Evolutionary conservation across 2,113 vertebrate species (phyloP), one percentile per base, ranked within the genome.

Genomic region (Tachuris rubrigastra): DNA sequence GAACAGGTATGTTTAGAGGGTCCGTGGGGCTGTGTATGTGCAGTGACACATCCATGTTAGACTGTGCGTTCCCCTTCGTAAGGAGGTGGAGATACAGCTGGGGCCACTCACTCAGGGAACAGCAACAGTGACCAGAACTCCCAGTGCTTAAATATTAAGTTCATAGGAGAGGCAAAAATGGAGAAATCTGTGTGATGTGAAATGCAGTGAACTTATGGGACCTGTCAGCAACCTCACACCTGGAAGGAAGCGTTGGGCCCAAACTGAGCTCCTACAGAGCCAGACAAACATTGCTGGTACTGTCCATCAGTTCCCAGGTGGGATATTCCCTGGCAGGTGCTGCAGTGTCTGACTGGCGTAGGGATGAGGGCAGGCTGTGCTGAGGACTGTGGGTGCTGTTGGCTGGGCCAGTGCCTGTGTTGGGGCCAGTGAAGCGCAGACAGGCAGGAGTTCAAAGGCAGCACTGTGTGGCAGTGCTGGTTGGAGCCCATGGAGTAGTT

Each of bases 1-100:
- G 87, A 94, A 89, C 93, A 77, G 84, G 96, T 86, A 80, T 60
- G 89, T 69, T 94, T 5, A 35, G 74, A 78, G 91, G 82, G 76
- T 56, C 87, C 47, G 52, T 59, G 75, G 62, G 59, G 30, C 73
- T 66, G 31, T 16, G 6, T 33, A 2, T 73, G 56, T 30, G 12
- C 23, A 22, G 85, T 31, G 52, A 72, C 52, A 47, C 42, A 87
- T 19, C 60, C 0, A 0, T 5, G 3, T 68, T 24, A 17, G 0
- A 15, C 31, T 6, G 56, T 5, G 46, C 25, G n/a, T 10, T 62
- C 50, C 46, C 42, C 22, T 53, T 58, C 2, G 2, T 33, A 8
- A 47, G 33, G 67, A 53, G 14, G 1, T 7, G 1, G 30, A 63
- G 37, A 11, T 72, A 30, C 4, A 72, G 87, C 39, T 23, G 52